These are phyloP conservation scores for Zoanthus sansibaricus DNA, from an alignment of 92 coral and sea anemone species.

Conservation along the genomic window DNA sequence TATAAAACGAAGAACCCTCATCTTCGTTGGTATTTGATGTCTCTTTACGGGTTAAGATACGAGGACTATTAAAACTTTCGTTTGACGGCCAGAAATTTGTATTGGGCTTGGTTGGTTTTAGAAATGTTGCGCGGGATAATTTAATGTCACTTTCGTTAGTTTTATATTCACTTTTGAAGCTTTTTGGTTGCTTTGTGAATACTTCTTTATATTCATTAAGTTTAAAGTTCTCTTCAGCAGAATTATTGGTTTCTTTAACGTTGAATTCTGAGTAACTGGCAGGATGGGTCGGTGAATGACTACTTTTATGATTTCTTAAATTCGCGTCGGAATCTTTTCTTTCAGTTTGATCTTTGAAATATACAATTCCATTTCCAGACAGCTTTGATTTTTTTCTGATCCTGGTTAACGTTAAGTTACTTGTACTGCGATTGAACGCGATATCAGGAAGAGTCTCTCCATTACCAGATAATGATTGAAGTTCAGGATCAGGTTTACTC, in stretches of 20 bases:
- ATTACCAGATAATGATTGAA: background rate
- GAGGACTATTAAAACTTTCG: background rate
- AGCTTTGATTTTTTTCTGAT: background rate
- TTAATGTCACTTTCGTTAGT: background rate
- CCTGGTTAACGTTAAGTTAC: background rate
- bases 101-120: too few species aligned
- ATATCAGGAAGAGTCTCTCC: background rate
- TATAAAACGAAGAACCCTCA: background rate
- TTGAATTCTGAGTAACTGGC: too few species aligned
- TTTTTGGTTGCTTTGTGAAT: background rate
- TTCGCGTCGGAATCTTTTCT: background rate
- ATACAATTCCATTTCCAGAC: background rate
- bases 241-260: background rate
- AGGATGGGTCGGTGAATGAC: background rate
- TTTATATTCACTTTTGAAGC: background rate
- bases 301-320: background rate
- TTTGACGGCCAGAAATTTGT: too few species aligned
- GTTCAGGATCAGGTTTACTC: background rate
- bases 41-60: background rate
- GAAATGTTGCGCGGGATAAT: background rate
- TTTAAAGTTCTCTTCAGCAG: background rate
- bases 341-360: background rate
- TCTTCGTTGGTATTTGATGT: background rate
- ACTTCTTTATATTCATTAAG: background rate
- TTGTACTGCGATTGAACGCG: background rate